These are phyloP conservation scores for Clarias magur DNA, from an alignment of 2,113 vertebrate genomes.

Conservation along the genomic window DNA sequence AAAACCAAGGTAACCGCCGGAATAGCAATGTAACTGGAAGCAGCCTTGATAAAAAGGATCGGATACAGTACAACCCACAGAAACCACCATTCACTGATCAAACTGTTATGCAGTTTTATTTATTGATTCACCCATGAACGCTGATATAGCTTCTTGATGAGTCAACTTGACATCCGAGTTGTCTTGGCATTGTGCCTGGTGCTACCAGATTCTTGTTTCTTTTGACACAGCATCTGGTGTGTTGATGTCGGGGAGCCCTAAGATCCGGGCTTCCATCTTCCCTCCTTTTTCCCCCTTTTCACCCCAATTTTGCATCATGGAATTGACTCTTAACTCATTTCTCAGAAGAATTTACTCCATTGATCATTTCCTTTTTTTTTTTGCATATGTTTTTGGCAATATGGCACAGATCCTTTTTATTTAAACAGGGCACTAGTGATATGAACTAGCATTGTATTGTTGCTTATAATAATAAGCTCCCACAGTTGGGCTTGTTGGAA, in stretches of 20 bases:
- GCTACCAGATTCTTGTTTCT: conserved; percentile 17
- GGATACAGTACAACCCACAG: not conserved
- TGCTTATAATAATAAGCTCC: conserved; percentile 21
- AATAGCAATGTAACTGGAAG: too few species aligned
- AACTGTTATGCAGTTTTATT: conserved; percentile 1
- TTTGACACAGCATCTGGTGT: conserved; percentile 30
- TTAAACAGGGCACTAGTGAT: conserved; percentile 18
- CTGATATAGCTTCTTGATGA: conserved; percentile 52
- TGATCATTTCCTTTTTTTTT: not conserved
- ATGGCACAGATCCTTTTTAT: conserved; percentile 11
- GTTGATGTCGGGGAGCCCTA: conserved; percentile 49
- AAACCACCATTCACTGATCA: not conserved
- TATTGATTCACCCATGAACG: not conserved
- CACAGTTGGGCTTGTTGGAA: conserved; percentile 50
- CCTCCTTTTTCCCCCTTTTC: not conserved
- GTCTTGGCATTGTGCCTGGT: conserved; percentile 10
- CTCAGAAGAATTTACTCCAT: not conserved
- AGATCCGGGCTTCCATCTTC: conserved; percentile 22
- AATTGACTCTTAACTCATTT: not conserved
- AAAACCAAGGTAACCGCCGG: conserved; percentile 81
- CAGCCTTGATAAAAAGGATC: not conserved
- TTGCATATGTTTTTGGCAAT: conserved; percentile 17
- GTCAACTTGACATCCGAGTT: conserved; percentile 62
- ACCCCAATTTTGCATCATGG: not conserved
- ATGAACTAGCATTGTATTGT: conserved; percentile 1